A percentile compares a stretch with the other conserved stretches of the same genome.
These are phyloP conservation scores for Vespertilio murinus DNA, from an alignment of 2,797 vertebrate genomes.

Conservation along the genomic window DNA sequence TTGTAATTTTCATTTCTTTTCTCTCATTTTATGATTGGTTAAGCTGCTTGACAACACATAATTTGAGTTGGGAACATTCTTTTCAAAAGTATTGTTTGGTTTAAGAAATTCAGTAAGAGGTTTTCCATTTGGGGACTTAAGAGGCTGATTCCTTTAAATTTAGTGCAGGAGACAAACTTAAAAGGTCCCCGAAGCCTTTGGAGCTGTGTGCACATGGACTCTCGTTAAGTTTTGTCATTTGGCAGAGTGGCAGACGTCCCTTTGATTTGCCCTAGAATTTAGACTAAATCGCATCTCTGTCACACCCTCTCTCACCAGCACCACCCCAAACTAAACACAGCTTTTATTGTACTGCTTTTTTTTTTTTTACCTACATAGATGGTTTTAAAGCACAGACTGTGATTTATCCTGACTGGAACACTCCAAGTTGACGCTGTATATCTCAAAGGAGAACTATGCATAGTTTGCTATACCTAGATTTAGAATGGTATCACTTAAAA, in stretches of 20 bases:
- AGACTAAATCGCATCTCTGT: neutral
- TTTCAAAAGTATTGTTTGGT: conserved; percentile 19
- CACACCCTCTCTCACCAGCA: neutral
- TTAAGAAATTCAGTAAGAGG: neutral
- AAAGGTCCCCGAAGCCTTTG: neutral
- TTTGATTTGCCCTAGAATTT: conserved; percentile 12
- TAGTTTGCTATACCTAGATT: neutral
- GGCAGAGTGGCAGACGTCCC: neutral
- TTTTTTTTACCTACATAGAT: neutral
- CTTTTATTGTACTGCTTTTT: neutral
- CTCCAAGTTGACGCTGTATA: neutral
- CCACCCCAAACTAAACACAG: neutral
- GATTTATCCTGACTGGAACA: neutral
- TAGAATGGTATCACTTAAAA: neutral
- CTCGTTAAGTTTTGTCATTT: neutral
- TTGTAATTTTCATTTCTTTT: conserved; percentile 64
- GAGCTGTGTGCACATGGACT: neutral
- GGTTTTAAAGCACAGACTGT: neutral
- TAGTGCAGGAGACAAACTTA: neutral
- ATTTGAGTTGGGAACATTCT: neutral
- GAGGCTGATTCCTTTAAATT: conserved; percentile 20
- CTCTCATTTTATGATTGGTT: conserved; percentile 62
- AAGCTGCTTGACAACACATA: neutral
- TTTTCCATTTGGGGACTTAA: neutral
- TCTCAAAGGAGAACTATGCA: neutral